phyloP scores from a whole-genome alignment of 2,113 vertebrate species.

The Lathamus discolor region DNA sequence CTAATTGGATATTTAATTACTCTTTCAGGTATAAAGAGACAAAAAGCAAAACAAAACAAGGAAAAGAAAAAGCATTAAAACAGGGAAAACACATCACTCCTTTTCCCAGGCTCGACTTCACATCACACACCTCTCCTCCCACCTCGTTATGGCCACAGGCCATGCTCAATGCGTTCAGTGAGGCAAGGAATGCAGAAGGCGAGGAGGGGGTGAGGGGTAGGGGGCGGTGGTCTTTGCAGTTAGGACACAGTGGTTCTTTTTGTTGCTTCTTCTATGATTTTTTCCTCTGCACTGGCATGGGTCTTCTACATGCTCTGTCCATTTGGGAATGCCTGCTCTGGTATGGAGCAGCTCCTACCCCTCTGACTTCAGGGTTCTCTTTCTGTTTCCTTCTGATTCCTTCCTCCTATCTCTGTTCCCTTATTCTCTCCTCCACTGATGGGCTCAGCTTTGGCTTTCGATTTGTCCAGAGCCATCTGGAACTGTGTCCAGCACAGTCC shows the following conservation, averaged over 20 bases:
- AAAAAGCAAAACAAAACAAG: not conserved
- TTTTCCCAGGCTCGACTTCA: not conserved
- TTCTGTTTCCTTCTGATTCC: not conserved
- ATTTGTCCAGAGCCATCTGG: not conserved
- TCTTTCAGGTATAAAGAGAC: not conserved
- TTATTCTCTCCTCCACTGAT: not conserved
- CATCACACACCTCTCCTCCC: not conserved
- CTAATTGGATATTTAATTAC: not conserved
- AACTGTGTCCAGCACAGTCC: not conserved
- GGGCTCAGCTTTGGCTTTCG: not conserved
- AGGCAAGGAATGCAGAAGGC: no score
- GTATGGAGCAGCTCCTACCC: not conserved
- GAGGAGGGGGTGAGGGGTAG: not conserved
- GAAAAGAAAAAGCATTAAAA: not conserved
- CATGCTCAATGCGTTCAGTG: not conserved
- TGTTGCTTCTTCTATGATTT: not conserved
- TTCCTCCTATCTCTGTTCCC: not conserved
- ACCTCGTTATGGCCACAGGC: fast-evolving
- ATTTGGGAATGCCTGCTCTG: not conserved
- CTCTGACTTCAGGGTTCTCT: not conserved
- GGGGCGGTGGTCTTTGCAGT: not conserved
- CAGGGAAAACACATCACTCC: not conserved
- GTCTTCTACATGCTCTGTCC: not conserved
- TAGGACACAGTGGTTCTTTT: not conserved
- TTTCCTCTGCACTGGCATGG: not conserved